Base-by-base conservation (phyloP, 2,113 vertebrate species). In the Saccopteryx leptura region DNA sequence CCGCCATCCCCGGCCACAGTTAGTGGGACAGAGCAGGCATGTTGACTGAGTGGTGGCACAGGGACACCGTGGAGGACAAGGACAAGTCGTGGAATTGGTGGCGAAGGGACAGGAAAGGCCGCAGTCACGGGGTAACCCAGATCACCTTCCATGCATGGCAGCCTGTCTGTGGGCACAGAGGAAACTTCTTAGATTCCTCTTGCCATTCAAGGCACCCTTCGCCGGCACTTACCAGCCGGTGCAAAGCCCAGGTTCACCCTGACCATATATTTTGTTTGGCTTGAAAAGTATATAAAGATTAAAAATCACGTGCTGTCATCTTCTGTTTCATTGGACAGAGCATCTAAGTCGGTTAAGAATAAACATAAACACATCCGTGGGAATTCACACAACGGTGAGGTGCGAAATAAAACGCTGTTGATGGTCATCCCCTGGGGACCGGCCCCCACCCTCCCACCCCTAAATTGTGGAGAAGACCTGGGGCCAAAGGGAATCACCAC, bases 1-100 rank as follows among this genome's bases (percentile, higher is more conserved):
- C 17, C 24, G 2, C 9, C 31, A n/a, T 0, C 10, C 46, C 3
- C 3, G 13, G 33, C 74, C 19, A 2, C 7, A 19, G 13, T 48
- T 26, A 76, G 68, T 13, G 5, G 26, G 2, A 10, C 0, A 26
- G 4, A 13, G 39, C 19, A 26, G 80, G 21, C 1, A 23, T 11
- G 18, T 6, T n/a, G 50, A 31, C 11, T 24, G 11, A 52, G 39
- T 1, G 39, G 17, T 13, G 68, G 23, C 21, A 6, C 0, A n/a
- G 26, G n/a, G 21, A 11, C 82, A 26, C 12, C 18, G 2, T 5
- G 31, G 28, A 60, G 26, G 2, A 18, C 7, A 9, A 71, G 8
- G 48, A 39, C 39, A 39, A 39, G 39, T 39, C 39, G 50, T 24
- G 23, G 3, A 60, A 15, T 0, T 31, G 26, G 54, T 11, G 18